Conservation (phyloP, 2,797 vertebrate genomes). For the Leuciscus waleckii region DNA sequence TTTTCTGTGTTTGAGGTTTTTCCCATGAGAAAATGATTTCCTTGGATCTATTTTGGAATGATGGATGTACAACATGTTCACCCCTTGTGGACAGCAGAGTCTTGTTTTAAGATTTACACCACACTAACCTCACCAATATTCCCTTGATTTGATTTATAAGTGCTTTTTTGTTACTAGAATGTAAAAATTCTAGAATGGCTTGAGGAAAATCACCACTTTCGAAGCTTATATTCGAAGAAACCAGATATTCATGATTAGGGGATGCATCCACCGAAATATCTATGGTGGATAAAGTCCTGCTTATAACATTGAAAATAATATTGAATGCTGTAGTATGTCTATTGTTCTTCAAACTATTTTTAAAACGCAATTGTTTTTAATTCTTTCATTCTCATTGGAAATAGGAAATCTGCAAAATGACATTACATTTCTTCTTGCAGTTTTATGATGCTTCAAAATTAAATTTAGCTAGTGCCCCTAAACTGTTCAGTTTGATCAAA, state of each 20-base stretch:
- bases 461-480: neutral
- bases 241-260: neutral
- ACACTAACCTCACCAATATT: neutral
- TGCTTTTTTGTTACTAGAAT: neutral
- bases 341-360: neutral
- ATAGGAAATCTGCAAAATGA: too few species aligned
- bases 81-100: constrained; percentile 45
- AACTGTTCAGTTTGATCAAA: neutral
- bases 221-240: neutral
- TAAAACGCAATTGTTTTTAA: too few species aligned
- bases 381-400: neutral
- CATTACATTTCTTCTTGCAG: neutral
- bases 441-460: neutral
- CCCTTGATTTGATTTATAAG: neutral
- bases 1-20: constrained; percentile 5
- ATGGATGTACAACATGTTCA: neutral
- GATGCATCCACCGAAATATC: neutral
- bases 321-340: neutral
- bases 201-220: neutral
- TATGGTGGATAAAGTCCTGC: neutral
- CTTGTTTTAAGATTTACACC: constrained; percentile 62
- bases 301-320: neutral
- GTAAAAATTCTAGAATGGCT: too few species aligned
- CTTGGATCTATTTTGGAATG: neutral
- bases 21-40: neutral